phyloP scores from a whole-genome alignment of 2,888 invertebrate genomes.

The Criorhina ranunculi region DNA sequence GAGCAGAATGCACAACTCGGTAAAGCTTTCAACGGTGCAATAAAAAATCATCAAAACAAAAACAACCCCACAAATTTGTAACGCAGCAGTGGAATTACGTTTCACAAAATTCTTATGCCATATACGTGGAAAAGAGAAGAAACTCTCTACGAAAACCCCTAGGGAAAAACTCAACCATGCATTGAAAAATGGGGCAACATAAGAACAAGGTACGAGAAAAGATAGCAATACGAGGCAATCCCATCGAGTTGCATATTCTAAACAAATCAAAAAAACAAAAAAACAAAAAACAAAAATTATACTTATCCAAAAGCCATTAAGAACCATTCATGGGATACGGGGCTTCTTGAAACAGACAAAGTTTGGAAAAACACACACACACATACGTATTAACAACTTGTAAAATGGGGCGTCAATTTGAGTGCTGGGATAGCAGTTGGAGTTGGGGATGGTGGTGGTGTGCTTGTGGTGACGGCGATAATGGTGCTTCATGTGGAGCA shows the following conservation, averaged over 20 bases:
- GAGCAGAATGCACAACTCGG: conserved; percentile 4
- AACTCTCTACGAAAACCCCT: neutral
- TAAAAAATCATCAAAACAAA: conserved; percentile 31
- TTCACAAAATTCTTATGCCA: conserved; percentile 47
- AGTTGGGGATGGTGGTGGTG: conserved; percentile 5
- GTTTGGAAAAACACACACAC: conserved; percentile 7
- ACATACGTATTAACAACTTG: neutral
- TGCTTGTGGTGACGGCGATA: conserved; percentile 39
- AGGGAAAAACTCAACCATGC: conserved; percentile 13
- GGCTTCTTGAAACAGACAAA: conserved; percentile 22
- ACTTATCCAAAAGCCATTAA: conserved; percentile 49
- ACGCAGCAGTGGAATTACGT: conserved; percentile 57
- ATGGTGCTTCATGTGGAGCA: conserved; percentile 49
- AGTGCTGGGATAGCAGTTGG: neutral
- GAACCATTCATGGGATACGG: conserved; percentile 31
- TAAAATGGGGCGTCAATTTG: neutral
- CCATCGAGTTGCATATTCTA: conserved; percentile 53
- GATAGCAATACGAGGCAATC: conserved; percentile 30
- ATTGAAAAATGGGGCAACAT: conserved; percentile 15
- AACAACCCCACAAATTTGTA: conserved; percentile 41
- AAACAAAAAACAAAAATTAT: conserved; percentile 45
- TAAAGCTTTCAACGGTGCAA: conserved; percentile 54
- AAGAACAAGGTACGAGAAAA: conserved; percentile 18
- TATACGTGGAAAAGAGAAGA: conserved; percentile 44
- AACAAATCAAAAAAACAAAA: conserved; percentile 59